Base-by-base conservation (phyloP, 2,113 vertebrate genomes). In the Zootoca vivipara region DNA sequence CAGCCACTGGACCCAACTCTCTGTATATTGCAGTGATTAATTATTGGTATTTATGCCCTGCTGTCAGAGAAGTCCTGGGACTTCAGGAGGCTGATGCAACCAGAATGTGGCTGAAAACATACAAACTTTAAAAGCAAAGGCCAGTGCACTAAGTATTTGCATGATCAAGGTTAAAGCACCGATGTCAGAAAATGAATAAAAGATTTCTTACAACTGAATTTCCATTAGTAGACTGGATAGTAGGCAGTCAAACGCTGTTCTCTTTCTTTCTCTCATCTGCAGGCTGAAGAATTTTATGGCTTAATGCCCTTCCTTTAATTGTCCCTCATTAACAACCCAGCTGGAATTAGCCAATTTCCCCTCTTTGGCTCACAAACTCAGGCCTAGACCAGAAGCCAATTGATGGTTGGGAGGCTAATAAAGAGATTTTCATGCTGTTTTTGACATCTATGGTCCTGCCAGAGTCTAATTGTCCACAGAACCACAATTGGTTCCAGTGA, bases 391-490 rank as follows among this genome's bases (percentile, higher is more conserved):
- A 16, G 40, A 46, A 89, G 78, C 9, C 85, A 73, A 56, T 8
- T 2, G 4, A 83, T 35, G 4, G 58, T 22, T 0, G 0, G 78
- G 69, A 20, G 72, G 20, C 5, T 35, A 74, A 80, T 81, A 52
- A 26, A 65, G n/a, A 80, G 72, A 74, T 80, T 82, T 67, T 78
- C 26, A 70, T 85, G 83, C 35, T 4, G 2, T 91, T 35, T 87
- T 75, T 42, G 1, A 85, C 77, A 81, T 0, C 65, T 81, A 35
- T 69, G 33, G 83, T 81, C 74, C 72, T 83, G 86, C 40, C 35
- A 85, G 40, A 86, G 30, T 30, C 3, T 42, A 90, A 86, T 80
- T 85, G 64, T 62, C 87, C 1, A 42, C 84, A 83, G 62, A 82
- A 73, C 13, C 75, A 85, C 62, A 64, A 56, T 38, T 73, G 40